These are phyloP conservation scores for Lymantria monacha DNA, from an alignment of 2,888 invertebrate genomes.

Conservation along the genomic window DNA sequence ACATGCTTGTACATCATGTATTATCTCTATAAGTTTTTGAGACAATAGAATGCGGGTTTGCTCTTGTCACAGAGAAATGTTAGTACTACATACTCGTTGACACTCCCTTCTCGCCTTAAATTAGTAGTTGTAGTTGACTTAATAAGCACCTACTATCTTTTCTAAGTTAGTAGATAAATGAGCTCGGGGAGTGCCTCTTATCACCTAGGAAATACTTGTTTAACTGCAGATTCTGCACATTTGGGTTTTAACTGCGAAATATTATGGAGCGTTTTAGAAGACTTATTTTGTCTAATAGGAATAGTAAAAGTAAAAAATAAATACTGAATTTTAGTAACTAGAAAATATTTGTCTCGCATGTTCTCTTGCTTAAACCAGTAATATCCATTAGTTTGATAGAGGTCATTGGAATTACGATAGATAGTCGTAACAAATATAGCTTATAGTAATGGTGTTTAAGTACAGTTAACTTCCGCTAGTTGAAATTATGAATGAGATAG, in stretches of 20 bases:
- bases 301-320: too few species aligned
- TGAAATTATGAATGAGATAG: conserved; percentile 52
- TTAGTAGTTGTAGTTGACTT: conserved; percentile 46
- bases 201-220: too few species aligned
- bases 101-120: conserved; percentile 34
- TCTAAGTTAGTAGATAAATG: too few species aligned
- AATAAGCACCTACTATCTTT: too few species aligned
- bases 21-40: conserved; percentile 50
- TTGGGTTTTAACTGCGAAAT: too few species aligned
- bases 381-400: conserved; percentile 42
- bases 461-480: conserved; percentile 53
- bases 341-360: too few species aligned
- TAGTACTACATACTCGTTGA: conserved; percentile 31
- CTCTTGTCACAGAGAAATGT: conserved; percentile 18
- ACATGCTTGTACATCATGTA: conserved; percentile 32
- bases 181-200: too few species aligned
- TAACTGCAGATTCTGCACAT: too few species aligned
- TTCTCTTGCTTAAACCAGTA: too few species aligned
- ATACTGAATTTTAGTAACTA: too few species aligned
- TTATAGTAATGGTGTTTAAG: conserved; percentile 29
- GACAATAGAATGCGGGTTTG: conserved; percentile 69
- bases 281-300: too few species aligned
- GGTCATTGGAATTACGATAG: conserved; percentile 33
- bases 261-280: too few species aligned
- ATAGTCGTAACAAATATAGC: conserved; percentile 19